Conservation (phyloP, 2,888 invertebrate genomes). For the Scaptomyza tumidula region DNA sequence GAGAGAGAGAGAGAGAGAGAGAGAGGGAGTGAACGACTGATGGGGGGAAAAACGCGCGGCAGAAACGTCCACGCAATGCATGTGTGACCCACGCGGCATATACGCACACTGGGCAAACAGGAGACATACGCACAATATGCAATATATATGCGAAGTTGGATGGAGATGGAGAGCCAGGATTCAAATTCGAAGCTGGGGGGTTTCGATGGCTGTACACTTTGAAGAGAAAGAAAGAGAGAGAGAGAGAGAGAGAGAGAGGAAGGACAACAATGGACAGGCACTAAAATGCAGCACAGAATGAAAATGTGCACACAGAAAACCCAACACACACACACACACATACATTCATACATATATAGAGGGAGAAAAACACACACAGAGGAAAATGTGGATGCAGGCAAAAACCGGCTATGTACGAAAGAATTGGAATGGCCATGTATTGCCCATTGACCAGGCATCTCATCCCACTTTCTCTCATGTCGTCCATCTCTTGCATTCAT, state of each 20-base stretch:
- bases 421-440: slow-evolving; percentile 62
- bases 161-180: not conserved
- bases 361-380: not conserved
- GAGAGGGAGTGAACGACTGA: slow-evolving; percentile 1
- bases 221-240: slow-evolving; percentile 28
- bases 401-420: slow-evolving; percentile 64
- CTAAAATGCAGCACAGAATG: slow-evolving; percentile 64
- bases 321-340: slow-evolving; percentile 14
- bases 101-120: slow-evolving; percentile 38
- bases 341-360: not conserved
- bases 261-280: slow-evolving; percentile 65
- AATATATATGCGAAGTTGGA: not conserved
- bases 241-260: slow-evolving; percentile 25
- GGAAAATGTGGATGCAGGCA: slow-evolving; percentile 21
- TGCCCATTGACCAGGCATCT: slow-evolving; percentile 69
- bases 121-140: slow-evolving; percentile 51
- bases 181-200: slow-evolving; percentile 13
- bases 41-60: slow-evolving; percentile 13
- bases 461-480: slow-evolving; percentile 9
- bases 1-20: slow-evolving; percentile 1
- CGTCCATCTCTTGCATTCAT: slow-evolving; percentile 10
- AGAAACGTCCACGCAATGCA: slow-evolving; percentile 47
- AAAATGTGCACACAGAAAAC: slow-evolving; percentile 51
- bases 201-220: slow-evolving; percentile 22
- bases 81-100: slow-evolving; percentile 38